Base-by-base conservation (phyloP, 2,113 vertebrate genomes). In the Acanthisitta chloris region DNA sequence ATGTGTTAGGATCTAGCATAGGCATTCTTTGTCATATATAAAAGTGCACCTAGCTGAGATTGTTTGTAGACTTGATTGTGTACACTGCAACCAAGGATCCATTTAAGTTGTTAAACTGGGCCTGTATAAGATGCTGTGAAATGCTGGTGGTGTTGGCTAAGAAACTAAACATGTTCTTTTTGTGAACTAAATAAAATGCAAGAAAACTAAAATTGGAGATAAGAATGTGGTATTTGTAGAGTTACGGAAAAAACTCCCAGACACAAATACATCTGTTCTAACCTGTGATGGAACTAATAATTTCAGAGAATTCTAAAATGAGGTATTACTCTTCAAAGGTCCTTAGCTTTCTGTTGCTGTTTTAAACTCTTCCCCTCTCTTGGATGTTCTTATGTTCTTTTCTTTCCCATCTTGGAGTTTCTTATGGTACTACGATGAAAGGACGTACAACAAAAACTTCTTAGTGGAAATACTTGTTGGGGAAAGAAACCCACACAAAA, bases 401-500 rank as follows among this genome's bases (percentile, higher is more conserved):
- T 57, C 14, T 29, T 70, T 79, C 18, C 18, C 10, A 40, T 57
- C 10, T 20, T 83, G 59, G 23, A 94, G 2, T 54, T 81, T 62
- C 66, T 90, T 79, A 12, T 7, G 5, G 13, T 86, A 89, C 70
- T 82, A 45, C 16, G 46, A 20, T n/a, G 59, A 48, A 58, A 66
- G 10, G 31, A 86, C 4, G 9, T 48, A 31, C 7, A 55, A 18
- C 24, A 70, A 24, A 62, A 69, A 17, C 11, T 54, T 62, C 16
- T 36, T 45, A 24, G 6, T 82, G 42, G 38, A 92, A 86, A 34
- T 80, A 52, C 1, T 5, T 24, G 2, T 29, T 76, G 43, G 9
- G 6, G 2, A 40, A 42, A 62, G 55, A 15, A 15, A 4, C 3
- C 6, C 2, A 7, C 14, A 54, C 1, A 1, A 76, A 86, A 15